Evolutionary conservation across 2,888 invertebrate species (phyloP).

Genomic region (Orchestes rusci): DNA sequence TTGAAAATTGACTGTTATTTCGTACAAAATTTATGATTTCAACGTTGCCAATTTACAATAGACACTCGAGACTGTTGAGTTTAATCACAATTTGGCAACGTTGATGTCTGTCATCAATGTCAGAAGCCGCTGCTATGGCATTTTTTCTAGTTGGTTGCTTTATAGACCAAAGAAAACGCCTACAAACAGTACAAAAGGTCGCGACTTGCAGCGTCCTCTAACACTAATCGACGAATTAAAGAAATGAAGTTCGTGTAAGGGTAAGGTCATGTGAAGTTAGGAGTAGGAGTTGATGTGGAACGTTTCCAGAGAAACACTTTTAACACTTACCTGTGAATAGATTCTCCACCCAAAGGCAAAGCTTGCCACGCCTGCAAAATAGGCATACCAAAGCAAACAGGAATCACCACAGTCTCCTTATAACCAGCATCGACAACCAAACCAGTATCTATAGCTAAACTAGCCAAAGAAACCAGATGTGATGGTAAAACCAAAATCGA

Average conservation of each 20-base stretch:
- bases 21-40: too few relatives aligned
- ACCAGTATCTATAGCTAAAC: slow-evolving; percentile 74
- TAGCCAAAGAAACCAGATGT: slow-evolving; percentile 75
- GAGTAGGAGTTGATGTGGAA: too few relatives aligned
- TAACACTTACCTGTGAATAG: slow-evolving; percentile 50
- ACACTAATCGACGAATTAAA: slow-evolving; percentile 84
- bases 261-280: too few relatives aligned
- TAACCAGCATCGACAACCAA: slow-evolving; percentile 87
- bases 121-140: too few relatives aligned
- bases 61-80: too few relatives aligned
- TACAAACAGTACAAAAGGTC: slow-evolving; percentile 86
- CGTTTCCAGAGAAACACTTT: too few relatives aligned
- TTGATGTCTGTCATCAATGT: too few relatives aligned
- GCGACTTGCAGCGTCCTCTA: slow-evolving; percentile 80
- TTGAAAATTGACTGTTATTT: too few relatives aligned
- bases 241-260: too few relatives aligned
- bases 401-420: slow-evolving; percentile 70
- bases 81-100: too few relatives aligned
- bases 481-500: slow-evolving; percentile 61
- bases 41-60: too few relatives aligned
- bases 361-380: slow-evolving; percentile 79
- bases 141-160: slow-evolving; percentile 51
- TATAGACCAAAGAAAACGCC: slow-evolving; percentile 76
- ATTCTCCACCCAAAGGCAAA: slow-evolving; percentile 67
- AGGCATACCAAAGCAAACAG: slow-evolving; percentile 82